Percentiles rank a stretch among this genome's conserved stretches.
These are phyloP conservation scores for Chamaetylas fuelleborni DNA, from an alignment of 2,113 vertebrate species.

Conservation along the genomic window DNA sequence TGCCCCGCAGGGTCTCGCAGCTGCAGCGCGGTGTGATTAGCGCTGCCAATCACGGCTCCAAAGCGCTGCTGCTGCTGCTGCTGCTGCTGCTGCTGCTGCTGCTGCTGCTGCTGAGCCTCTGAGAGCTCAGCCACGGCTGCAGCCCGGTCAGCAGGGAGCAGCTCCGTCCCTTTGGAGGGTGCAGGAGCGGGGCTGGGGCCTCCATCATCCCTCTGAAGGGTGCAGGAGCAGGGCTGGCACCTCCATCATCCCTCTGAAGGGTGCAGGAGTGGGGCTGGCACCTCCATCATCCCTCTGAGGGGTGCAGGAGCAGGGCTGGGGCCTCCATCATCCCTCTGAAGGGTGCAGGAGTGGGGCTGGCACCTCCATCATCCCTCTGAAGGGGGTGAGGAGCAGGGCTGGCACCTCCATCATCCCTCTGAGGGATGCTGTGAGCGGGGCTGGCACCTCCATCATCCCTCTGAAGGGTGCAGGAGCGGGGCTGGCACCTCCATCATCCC, in stretches of 20 bases:
- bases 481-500: no score
- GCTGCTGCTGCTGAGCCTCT: background rate
- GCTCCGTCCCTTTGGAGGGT: background rate
- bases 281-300: no score
- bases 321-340: background rate
- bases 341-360: no score
- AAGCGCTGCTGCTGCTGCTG: background rate
- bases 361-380: background rate
- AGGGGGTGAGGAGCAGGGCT: no score
- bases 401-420: no score
- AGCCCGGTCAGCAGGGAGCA: background rate
- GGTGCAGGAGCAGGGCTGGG: no score
- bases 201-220: background rate
- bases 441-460: no score
- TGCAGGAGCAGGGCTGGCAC: accelerated
- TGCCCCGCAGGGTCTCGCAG: background rate
- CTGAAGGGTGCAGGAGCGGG: no score
- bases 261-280: no score
- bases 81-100: background rate
- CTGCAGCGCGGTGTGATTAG: background rate
- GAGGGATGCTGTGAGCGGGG: no score
- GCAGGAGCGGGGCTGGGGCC: no score
- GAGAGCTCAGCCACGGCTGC: background rate
- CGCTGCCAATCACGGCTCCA: slow-evolving; percentile 31
- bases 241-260: no score